These are phyloP conservation scores for Polypedilum pembai DNA, from an alignment of 1,140 invertebrate species.

Conservation along the genomic window DNA sequence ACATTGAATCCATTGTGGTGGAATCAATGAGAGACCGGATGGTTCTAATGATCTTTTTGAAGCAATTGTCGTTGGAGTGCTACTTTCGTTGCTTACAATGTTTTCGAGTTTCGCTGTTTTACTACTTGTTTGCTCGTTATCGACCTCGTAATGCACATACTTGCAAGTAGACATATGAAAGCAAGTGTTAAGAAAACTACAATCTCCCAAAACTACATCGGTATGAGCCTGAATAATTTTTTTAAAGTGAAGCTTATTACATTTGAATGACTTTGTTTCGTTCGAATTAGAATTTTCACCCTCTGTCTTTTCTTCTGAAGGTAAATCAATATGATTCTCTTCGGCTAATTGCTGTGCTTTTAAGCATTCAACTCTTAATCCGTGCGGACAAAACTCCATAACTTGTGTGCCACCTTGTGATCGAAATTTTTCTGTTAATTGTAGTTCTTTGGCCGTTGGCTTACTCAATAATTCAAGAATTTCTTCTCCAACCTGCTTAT, in stretches of 20 bases:
- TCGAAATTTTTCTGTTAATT: slow-evolving; percentile 86
- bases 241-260: slow-evolving; percentile 90
- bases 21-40: slow-evolving; percentile 66
- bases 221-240: slow-evolving; percentile 97
- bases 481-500: slow-evolving; percentile 91
- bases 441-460: slow-evolving; percentile 92
- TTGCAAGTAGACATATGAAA: slow-evolving; percentile 99
- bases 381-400: slow-evolving; percentile 94
- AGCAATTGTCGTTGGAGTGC: slow-evolving; percentile 33
- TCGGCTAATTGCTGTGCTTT: slow-evolving; percentile 51
- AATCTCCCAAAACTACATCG: slow-evolving; percentile 91
- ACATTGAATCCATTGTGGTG: slow-evolving; percentile 95
- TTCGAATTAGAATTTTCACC: slow-evolving; percentile 23
- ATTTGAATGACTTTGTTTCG: slow-evolving; percentile 42
- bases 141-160: slow-evolving; percentile 92
- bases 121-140: slow-evolving; percentile 45
- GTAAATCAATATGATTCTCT: slow-evolving; percentile 40
- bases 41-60: slow-evolving; percentile 39
- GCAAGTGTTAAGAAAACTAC: slow-evolving; percentile 96
- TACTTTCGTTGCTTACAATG: slow-evolving; percentile 29
- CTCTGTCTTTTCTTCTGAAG: not conserved
- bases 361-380: slow-evolving; percentile 83
- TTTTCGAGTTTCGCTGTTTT: not conserved
- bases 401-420: slow-evolving; percentile 91
- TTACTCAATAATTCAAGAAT: slow-evolving; percentile 89